Base-by-base conservation (phyloP, 1,140 invertebrate species). In the Tetramorium parvispinum region DNA sequence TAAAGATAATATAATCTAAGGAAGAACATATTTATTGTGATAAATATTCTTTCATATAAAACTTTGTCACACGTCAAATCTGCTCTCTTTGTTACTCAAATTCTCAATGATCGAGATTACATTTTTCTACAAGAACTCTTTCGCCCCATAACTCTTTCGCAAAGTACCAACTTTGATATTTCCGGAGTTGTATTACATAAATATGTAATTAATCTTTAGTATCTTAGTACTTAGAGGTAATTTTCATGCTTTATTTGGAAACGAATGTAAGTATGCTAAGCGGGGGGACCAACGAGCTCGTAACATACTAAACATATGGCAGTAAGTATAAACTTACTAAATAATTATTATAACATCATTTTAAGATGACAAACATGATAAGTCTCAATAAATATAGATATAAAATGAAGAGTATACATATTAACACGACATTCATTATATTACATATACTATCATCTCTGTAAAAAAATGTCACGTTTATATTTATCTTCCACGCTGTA, bases 391-490 rank as follows among this genome's bases (percentile, higher is more conserved):
- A 75, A 83, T 75, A 83, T 21, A 68, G 27, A 75, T 55, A 6
- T n/a, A 13, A 59, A 73, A 75, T 70, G 27, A 82, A n/a, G 21
- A 83, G n/a, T 4, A 10, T 75, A 83, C 68, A 75, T 18, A 16
- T 83, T 83, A 83, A 83, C 27, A 73, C n/a, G 51, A 73, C 1
- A 75, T 83, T 83, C 68, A 21, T 27, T 46, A 57, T 71, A 73
- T 83, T 73, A 73, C 27, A 55, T 37, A 83, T 27, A 18, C 53
- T 75, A 83, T 59, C 68, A 65, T 85, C 13, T 77, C n/a, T 51
- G 32, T 66, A 85, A 85, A 78, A 32, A 78, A 78, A 77, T 78
- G 75, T 85, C 73, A 77, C 46, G 32, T 85, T 66, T 68, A 81
- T 82, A 71, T 81, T 77, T 37, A 63, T 51, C 6, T 65, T 65